Base-by-base conservation (phyloP, 2,113 vertebrate genomes). In the Sarotherodon lohbergeri region DNA sequence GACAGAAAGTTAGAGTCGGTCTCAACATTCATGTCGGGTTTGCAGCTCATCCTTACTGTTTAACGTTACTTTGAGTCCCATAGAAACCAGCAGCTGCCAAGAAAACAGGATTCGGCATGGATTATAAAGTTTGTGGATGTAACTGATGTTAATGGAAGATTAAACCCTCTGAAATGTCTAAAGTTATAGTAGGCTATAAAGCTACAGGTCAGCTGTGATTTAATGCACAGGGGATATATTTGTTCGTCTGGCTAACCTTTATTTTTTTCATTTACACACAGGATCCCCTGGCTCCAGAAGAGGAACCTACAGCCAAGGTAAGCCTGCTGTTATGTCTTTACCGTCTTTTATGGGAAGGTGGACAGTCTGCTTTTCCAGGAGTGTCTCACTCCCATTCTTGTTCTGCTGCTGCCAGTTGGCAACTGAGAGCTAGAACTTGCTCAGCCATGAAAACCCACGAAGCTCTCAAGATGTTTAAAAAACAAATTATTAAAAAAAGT, bases 271-370 rank as follows among this genome's bases (percentile, higher is more conserved):
- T 68, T 48, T 71, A 41, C 78, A 57, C 61, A 29, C 90, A 98
- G 95, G 96, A 52, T 88, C 96, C 32, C 88, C 94, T 3, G 96
- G 96, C 8, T 96, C 97, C 48, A 96, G 97, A 76, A 96, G 98
- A 91, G 96, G 96, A 93, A 97, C 96, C 17, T 97, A 97, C 76
- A 95, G 97, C 90, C 95, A 97, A 91, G 97, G 98, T 97, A 96
- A 84, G 81, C 9, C 19, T 71, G n/a, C 71, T n/a, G 1, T 76
- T 76, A 43, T 48, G 9, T 86, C 27, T 61, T 24, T 8, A 10
- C 34, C 13, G 7, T 17, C 66, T 5, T 78, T 61, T 36, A 36
- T 1, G 13, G 43, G 24, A 9, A 79, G n/a, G 41, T 84, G 9
- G 66, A 39, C 34, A 68, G 19, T 43, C 12, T n/a, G 66, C 48